Evolutionary conservation across 2,113 vertebrate species (phyloP), one percentile per base, ranked within the genome.

Genomic region (Loxodonta africana): DNA sequence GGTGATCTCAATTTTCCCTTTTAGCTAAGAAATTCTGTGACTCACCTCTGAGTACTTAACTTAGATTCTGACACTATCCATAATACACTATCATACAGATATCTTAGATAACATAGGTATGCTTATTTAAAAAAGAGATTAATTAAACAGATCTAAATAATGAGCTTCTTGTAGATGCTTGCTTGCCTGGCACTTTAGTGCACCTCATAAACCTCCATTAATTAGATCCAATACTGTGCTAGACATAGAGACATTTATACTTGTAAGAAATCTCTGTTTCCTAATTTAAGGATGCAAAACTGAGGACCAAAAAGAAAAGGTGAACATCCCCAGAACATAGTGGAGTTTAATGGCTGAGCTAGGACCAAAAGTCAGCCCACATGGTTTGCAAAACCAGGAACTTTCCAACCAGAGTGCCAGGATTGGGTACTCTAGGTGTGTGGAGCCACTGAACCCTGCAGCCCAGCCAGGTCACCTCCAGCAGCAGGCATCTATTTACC

Each of bases 1-100:
- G n/a, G 65, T 6, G 51, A 86, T 25, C 26, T 95, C 60, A 76
- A 76, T 18, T 51, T 2, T 87, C 83, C 30, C 60, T 71, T 83
- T 92, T 77, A 95, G 23, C n/a, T 83, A 33, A 95, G 73, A 95
- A 92, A 41, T 44, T 74, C 62, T 86, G 20, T 17, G 14, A 73
- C 44, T 53, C 51, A 67, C 48, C 44, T 80, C 33, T 82, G 14
- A 60, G 33, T 37, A 77, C 6, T 93, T 86, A 91, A 69, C 20
- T 90, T 69, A 96, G 33, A 53, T 30, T 14, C 18, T 65, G 33
- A 88, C 17, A 28, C 4, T 90, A 5, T 57, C 25, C 26, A 60
- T 63, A 20, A 89, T 1, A 78, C 65, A 65, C 8, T 77, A 11
- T 33, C 20, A 74, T 37, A 18, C 3, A n/a, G 23, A 12, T 51